These are phyloP conservation scores for Lepus timidus DNA, from an alignment of 2,113 vertebrate species.

Conservation along the genomic window DNA sequence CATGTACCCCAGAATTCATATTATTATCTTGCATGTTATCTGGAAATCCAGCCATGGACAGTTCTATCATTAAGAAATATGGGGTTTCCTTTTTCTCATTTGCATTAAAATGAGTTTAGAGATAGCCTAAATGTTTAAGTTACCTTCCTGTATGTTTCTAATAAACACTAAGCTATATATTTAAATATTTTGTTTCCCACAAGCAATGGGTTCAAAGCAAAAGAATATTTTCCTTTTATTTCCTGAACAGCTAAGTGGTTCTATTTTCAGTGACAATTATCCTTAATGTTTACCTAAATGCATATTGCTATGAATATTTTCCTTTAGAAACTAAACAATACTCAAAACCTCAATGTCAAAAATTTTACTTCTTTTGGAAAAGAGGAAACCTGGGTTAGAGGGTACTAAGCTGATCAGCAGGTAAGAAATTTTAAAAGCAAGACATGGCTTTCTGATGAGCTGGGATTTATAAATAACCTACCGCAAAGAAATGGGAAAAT, in stretches of 20 bases:
- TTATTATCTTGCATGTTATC: background rate
- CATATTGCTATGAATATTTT: background rate
- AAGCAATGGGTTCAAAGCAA: conserved; percentile 31
- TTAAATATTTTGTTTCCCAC: background rate
- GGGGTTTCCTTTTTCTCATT: no score
- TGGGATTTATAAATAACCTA: background rate
- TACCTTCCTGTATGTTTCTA: background rate
- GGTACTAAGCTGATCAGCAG: background rate
- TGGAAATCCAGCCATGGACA: background rate
- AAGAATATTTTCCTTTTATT: conserved; percentile 16
- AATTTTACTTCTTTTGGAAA: conserved; percentile 27
- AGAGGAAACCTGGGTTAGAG: background rate
- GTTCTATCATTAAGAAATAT: background rate
- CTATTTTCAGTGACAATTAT: background rate
- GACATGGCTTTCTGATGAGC: background rate
- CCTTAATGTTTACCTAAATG: conserved; percentile 1
- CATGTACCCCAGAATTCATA: no score
- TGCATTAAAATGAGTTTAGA: background rate
- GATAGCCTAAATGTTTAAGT: conserved; percentile 4
- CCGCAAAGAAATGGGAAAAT: background rate
- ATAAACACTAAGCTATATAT: background rate
- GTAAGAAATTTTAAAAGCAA: conserved; percentile 17
- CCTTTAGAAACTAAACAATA: conserved; percentile 36
- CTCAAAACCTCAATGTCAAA: background rate
- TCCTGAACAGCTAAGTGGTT: conserved; percentile 16